These are phyloP conservation scores for Mythimna albipuncta DNA, from an alignment of 2,888 invertebrate genomes.

Conservation along the genomic window DNA sequence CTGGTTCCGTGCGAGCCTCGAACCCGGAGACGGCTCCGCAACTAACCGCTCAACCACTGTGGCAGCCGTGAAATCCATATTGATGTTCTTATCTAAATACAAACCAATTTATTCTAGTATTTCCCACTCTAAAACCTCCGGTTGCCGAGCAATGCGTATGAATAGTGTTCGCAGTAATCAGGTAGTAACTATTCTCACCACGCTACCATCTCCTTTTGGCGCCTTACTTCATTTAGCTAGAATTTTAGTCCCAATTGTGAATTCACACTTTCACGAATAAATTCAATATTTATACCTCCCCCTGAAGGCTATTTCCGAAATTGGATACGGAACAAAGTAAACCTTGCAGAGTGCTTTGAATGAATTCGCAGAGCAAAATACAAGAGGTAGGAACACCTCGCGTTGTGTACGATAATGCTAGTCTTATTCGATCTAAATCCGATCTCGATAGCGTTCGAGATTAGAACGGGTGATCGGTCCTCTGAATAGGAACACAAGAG, in stretches of 20 bases:
- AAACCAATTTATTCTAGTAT: slow-evolving; percentile 34
- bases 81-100: slow-evolving; percentile 26
- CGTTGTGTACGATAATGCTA: slow-evolving; percentile 56
- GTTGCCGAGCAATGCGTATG: slow-evolving; percentile 24
- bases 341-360: slow-evolving; percentile 53
- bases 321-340: slow-evolving; percentile 65
- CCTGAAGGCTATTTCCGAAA: slow-evolving; percentile 59
- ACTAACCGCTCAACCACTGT: too few relatives aligned
- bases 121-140: slow-evolving; percentile 23
- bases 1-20: too few relatives aligned
- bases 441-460: slow-evolving; percentile 61
- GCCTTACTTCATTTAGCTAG: slow-evolving; percentile 51
- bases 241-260: slow-evolving; percentile 53
- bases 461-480: slow-evolving; percentile 57
- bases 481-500: slow-evolving; percentile 38
- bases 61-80: not conserved
- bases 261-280: slow-evolving; percentile 57
- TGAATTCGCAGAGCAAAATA: slow-evolving; percentile 63
- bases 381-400: slow-evolving; percentile 47
- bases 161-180: slow-evolving; percentile 41
- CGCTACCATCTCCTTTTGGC: slow-evolving; percentile 42
- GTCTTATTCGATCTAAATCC: slow-evolving; percentile 60
- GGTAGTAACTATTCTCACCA: slow-evolving; percentile 53
- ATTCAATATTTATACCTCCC: slow-evolving; percentile 54
- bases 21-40: too few relatives aligned